These are phyloP conservation scores for Tolypeutes matacus DNA, from an alignment of 2,797 vertebrate species.

Conservation along the genomic window DNA sequence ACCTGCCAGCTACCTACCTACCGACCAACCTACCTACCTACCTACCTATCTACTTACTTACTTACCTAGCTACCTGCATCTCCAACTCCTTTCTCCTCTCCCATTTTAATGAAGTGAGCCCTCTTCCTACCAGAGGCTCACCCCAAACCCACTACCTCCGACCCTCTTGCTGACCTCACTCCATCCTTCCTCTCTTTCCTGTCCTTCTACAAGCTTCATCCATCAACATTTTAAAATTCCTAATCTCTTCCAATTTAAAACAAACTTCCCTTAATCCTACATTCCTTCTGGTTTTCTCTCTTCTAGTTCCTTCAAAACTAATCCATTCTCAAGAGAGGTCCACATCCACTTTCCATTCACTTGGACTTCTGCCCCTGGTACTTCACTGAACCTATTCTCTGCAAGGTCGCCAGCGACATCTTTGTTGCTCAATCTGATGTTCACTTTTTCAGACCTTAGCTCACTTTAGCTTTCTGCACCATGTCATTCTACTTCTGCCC, in stretches of 20 bases:
- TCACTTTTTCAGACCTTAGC: constrained; percentile 22
- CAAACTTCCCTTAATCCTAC: background rate
- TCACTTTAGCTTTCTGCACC: background rate
- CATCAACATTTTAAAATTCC: background rate
- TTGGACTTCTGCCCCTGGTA: background rate
- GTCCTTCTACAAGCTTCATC: background rate
- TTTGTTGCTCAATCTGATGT: constrained; percentile 6
- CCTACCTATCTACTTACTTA: background rate
- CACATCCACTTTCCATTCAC: background rate
- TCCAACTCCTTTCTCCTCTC: background rate
- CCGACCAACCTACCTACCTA: background rate
- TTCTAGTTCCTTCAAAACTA: background rate
- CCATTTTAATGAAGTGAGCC: background rate
- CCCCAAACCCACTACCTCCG: background rate
- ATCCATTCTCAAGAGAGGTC: background rate
- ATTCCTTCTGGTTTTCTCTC: constrained; percentile 36
- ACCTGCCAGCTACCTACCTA: background rate
- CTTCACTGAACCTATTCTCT: background rate
- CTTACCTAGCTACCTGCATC: background rate
- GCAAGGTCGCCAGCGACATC: background rate
- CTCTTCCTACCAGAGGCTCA: background rate
- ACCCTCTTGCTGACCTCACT: background rate
- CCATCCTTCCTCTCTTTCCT: background rate
- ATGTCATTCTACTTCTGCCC: background rate
- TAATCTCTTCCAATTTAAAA: constrained; percentile 37